phyloP scores from a whole-genome alignment of 2,888 invertebrate genomes.

The Melipona bicolor region DNA sequence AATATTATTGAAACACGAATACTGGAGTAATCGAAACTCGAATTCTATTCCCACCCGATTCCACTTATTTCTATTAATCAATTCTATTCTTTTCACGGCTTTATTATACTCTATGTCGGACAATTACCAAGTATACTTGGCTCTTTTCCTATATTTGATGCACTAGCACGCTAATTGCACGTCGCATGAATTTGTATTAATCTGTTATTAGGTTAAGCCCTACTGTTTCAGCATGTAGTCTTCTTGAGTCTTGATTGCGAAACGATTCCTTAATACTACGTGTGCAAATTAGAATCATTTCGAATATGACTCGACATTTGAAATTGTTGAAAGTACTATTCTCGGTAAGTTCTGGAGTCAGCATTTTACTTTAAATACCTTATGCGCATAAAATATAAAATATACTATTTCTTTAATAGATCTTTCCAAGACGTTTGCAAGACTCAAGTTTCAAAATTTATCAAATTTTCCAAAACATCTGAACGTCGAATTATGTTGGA shows the following conservation, averaged over 20 bases:
- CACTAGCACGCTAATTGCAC: conserved; percentile 44
- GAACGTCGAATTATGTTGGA: background rate
- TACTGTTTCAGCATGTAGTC: background rate
- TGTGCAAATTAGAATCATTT: background rate
- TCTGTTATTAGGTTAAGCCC: background rate
- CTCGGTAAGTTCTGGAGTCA: background rate
- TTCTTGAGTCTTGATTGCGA: background rate
- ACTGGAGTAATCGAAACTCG: background rate
- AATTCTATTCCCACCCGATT: background rate
- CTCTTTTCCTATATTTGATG: conserved; percentile 12
- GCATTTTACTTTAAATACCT: no score
- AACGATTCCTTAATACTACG: background rate
- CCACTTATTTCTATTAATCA: background rate
- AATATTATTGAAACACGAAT: background rate
- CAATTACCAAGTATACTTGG: background rate
- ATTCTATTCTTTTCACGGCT: conserved; percentile 16
- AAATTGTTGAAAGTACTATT: background rate
- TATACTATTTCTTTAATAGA: background rate
- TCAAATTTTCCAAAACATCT: background rate
- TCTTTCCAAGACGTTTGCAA: background rate
- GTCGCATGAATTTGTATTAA: conserved; percentile 1
- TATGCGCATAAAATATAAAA: background rate
- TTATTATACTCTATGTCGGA: conserved; percentile 1
- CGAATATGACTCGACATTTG: background rate
- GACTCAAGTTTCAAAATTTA: background rate